Conservation (phyloP, 2,113 vertebrate species). For the Pipa parva region DNA sequence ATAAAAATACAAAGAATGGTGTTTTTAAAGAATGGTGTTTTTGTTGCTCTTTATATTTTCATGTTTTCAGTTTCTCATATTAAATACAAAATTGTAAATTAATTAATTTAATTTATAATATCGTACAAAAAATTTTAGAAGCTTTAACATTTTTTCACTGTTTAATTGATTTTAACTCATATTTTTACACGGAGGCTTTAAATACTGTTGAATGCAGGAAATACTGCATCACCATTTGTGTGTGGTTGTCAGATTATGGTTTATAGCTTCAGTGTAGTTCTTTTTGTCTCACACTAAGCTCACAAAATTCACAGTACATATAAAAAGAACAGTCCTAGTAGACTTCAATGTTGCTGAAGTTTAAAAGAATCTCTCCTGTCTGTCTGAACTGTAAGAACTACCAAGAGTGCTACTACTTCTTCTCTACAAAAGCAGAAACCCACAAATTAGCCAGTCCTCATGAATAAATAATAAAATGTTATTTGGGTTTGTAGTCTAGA, state of each 20-base stretch:
- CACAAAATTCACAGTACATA: slow-evolving; percentile 12
- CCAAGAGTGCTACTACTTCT: slow-evolving; percentile 37
- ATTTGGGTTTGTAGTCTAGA: slow-evolving; percentile 39
- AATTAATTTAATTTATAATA: too few relatives aligned
- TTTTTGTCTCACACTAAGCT: slow-evolving; percentile 8
- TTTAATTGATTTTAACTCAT: too few relatives aligned
- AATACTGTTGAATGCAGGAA: neutral
- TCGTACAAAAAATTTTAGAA: too few relatives aligned
- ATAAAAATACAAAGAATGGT: too few relatives aligned
- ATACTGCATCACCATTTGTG: slow-evolving; percentile 11
- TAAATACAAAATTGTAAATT: too few relatives aligned
- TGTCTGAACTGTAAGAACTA: slow-evolving; percentile 28
- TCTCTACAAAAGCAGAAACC: slow-evolving; percentile 37
- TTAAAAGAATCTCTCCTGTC: slow-evolving; percentile 7
- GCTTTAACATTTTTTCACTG: too few relatives aligned
- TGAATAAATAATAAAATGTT: slow-evolving; percentile 43
- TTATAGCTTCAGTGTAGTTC: slow-evolving; percentile 2
- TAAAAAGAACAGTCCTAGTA: slow-evolving; percentile 10
- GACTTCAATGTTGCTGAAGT: slow-evolving; percentile 1
- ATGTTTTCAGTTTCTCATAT: too few relatives aligned
- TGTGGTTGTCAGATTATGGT: slow-evolving; percentile 5
- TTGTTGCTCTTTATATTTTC: too few relatives aligned
- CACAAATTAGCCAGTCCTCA: slow-evolving; percentile 39
- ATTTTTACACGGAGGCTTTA: too few relatives aligned
- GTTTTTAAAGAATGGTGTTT: too few relatives aligned